phyloP scores from a whole-genome alignment of 1,140 invertebrate species.

The Pseudomyrmex cubaensis region DNA sequence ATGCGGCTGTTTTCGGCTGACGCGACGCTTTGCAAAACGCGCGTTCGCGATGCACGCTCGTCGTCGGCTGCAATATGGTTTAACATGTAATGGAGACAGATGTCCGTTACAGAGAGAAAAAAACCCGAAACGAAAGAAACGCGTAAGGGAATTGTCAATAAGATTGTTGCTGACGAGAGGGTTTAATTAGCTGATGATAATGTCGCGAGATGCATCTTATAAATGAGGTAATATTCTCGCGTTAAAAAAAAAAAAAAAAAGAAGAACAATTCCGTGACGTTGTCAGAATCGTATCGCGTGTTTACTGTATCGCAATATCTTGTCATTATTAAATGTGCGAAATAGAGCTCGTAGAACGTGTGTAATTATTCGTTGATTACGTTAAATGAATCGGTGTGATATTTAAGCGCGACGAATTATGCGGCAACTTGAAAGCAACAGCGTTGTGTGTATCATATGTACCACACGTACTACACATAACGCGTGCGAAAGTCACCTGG shows the following conservation, averaged over 20 bases:
- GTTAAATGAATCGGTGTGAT: constrained; percentile 49
- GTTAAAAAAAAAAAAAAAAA: not conserved
- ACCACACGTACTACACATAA: not conserved
- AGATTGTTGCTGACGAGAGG: not conserved
- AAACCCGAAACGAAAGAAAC: too few species aligned
- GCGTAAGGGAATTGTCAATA: not conserved
- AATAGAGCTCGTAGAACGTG: constrained; percentile 15
- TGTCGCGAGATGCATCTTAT: not conserved
- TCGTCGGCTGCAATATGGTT: constrained; percentile 13
- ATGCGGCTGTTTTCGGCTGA: constrained; percentile 40
- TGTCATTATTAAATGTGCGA: constrained; percentile 34
- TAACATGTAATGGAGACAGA: constrained; percentile 27
- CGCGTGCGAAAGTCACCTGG: constrained; percentile 45
- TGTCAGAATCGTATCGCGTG: constrained; percentile 26
- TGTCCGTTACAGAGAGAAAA: not conserved
- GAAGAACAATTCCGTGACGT: too few species aligned
- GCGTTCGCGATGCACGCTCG: constrained; percentile 8
- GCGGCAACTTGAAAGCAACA: constrained; percentile 36
- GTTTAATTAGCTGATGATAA: constrained; percentile 3
- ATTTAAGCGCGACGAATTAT: constrained; percentile 33
- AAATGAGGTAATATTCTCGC: not conserved
- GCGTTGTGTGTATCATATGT: constrained; percentile 35
- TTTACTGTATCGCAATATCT: not conserved
- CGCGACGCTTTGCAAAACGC: constrained; percentile 34
- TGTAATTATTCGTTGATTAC: constrained; percentile 45